These are phyloP conservation scores for Poecile montanus DNA, from an alignment of 2,797 vertebrate genomes.

Conservation along the genomic window DNA sequence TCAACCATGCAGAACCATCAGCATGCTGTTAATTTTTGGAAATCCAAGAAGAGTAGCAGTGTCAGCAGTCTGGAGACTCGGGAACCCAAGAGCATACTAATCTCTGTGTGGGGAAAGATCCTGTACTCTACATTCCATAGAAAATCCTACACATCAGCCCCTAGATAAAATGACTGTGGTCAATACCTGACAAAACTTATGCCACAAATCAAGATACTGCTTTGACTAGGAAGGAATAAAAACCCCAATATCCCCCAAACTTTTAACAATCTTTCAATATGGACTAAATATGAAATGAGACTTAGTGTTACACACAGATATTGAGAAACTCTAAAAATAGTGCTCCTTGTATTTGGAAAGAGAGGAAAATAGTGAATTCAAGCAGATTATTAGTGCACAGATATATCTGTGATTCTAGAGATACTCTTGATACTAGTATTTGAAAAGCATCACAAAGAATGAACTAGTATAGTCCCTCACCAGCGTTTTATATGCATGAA, in stretches of 20 bases:
- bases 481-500: background rate
- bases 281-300: background rate
- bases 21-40: background rate
- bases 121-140: background rate
- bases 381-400: background rate
- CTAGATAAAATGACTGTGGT: background rate
- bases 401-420: background rate
- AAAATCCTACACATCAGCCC: background rate
- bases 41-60: background rate
- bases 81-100: background rate
- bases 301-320: background rate
- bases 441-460: background rate
- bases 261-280: background rate
- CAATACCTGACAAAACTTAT: background rate
- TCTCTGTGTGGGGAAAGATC: background rate
- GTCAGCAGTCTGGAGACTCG: background rate
- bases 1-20: background rate
- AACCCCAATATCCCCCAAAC: accelerated
- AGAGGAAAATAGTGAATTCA: background rate
- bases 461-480: background rate
- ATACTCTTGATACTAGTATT: background rate
- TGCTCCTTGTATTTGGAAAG: background rate
- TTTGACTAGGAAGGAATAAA: background rate
- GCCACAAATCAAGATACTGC: background rate
- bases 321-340: background rate